A percentile compares a stretch with the other conserved stretches of the same genome.
phyloP scores from a whole-genome alignment of 2,797 vertebrate species.

The Craterocephalus amniculus region DNA sequence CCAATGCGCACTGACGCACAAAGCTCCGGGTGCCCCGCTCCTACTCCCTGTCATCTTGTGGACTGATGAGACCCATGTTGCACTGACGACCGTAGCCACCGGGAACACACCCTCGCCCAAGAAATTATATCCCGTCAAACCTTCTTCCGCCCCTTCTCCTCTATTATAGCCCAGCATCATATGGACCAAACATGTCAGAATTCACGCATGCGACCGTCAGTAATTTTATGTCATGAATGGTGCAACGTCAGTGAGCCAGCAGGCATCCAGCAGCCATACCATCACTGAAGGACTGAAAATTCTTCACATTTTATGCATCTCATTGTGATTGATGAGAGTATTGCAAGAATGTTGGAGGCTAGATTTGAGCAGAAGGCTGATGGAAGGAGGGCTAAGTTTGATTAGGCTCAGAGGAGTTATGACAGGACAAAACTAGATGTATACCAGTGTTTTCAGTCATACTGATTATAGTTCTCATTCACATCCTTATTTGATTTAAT shows the following conservation, averaged over 20 bases:
- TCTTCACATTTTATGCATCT: slow-evolving; percentile 34
- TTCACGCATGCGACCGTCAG: too few species aligned
- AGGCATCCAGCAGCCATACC: slow-evolving; percentile 34
- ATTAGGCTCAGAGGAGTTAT: slow-evolving; percentile 3
- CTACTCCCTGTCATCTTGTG: slow-evolving; percentile 61
- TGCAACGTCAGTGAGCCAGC: slow-evolving; percentile 41
- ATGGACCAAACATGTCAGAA: slow-evolving; percentile 36
- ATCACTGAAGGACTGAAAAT: too few species aligned
- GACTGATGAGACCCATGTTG: slow-evolving; percentile 53
- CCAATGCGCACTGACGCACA: slow-evolving; percentile 76
- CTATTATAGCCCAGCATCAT: slow-evolving; percentile 11
- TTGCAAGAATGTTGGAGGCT: slow-evolving; percentile 7
- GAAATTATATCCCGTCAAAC: neutral
- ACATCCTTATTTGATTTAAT: neutral
- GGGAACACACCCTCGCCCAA: slow-evolving; percentile 37
- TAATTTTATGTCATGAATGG: slow-evolving; percentile 40
- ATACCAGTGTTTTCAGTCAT: neutral
- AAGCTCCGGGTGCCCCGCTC: slow-evolving; percentile 63
- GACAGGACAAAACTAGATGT: neutral
- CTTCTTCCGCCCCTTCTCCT: too few species aligned
- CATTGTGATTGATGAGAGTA: slow-evolving; percentile 5
- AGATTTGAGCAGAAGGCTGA: slow-evolving; percentile 25
- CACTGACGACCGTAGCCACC: slow-evolving; percentile 41
- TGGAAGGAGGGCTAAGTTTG: slow-evolving; percentile 11
- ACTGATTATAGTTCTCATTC: neutral